phyloP scores from a whole-genome alignment of 2,797 vertebrate genomes.

The Apogon talboti region DNA sequence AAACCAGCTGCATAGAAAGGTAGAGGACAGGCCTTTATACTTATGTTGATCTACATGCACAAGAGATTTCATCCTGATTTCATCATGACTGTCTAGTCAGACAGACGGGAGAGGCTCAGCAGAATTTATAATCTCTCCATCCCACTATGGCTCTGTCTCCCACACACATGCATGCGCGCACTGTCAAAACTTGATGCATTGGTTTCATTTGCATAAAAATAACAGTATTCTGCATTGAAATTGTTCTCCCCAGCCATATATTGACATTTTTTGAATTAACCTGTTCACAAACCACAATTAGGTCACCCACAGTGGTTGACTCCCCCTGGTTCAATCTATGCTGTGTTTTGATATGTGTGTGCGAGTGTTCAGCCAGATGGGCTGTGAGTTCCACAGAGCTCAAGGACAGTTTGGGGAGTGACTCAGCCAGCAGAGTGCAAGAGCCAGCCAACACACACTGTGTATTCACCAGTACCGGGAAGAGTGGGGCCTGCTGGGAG shows the following conservation, averaged over 20 bases:
- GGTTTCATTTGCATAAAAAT: slow-evolving; percentile 51
- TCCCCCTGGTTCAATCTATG: slow-evolving; percentile 57
- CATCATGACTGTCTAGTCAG: slow-evolving; percentile 65
- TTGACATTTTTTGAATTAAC: slow-evolving; percentile 37
- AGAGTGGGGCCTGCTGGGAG: slow-evolving; percentile 46
- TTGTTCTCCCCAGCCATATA: slow-evolving; percentile 26
- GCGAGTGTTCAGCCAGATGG: slow-evolving; percentile 70
- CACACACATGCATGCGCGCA: slow-evolving; percentile 21
- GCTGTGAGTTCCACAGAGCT: slow-evolving; percentile 63
- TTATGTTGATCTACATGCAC: slow-evolving; percentile 52
- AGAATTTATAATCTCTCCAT: slow-evolving; percentile 60
- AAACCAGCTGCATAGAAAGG: slow-evolving; percentile 28
- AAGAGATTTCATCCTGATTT: slow-evolving; percentile 70
- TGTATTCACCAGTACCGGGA: slow-evolving; percentile 57
- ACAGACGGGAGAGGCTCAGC: slow-evolving; percentile 54
- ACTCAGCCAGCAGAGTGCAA: slow-evolving; percentile 59
- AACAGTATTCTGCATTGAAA: slow-evolving; percentile 23
- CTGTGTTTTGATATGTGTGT: slow-evolving; percentile 61
- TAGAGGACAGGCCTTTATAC: slow-evolving; percentile 24
- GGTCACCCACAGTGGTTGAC: slow-evolving; percentile 52
- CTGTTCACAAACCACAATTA: slow-evolving; percentile 40
- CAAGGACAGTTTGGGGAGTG: slow-evolving; percentile 77
- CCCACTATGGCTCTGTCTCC: slow-evolving; percentile 11
- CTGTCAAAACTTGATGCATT: slow-evolving; percentile 41
- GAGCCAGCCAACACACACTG: slow-evolving; percentile 55